Base-by-base conservation (phyloP, 2,888 invertebrate species). In the Perizoma flavofasciatum region DNA sequence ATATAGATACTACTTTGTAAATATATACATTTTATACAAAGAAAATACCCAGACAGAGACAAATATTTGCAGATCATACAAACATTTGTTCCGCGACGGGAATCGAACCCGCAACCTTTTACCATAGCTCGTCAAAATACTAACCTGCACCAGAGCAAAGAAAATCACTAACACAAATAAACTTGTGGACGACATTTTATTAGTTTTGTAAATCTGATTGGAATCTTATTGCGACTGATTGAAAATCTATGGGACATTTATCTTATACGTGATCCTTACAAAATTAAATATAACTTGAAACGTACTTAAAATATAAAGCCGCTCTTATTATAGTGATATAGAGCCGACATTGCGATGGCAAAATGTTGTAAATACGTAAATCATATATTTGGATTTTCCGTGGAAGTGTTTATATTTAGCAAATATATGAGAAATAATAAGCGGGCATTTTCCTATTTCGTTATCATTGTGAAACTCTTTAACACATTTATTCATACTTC, bases 61-160 rank as follows among this genome's bases (percentile, higher is more conserved):
- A 22, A 22, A 22, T 22, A 22, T 22, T 22, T 22, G 22, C 3
- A 3, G 22, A 22, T 2, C 1, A 22, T 22, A 3, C 22, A 22
- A 22, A 22, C 22, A n/a, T 22, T 22, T 22, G 22, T 22, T 1
- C 22, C 22, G 22, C 22, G 22, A 22, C 22, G 3, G 22, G 22
- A 22, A 22, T 22, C 22, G 22, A 22, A 3, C 1, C 22, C 1
- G 1, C 22, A 22, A n/a, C n/a, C n/a, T n/a, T n/a, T n/a, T n/a
- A n/a, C n/a, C 22, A 22, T 1, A 22, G 22, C 22, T 22, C 22
- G 3, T 22, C 22, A n/a, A 41, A 37, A 22, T 9, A 70, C 69
- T 50, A 43, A 80, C 80, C 71, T 78, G 70, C 3, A 71, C 9
- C 6, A 75, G 34, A 5, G 55, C 55, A 7, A 71, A 49, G 4